Evolutionary conservation across 2,113 vertebrate species (phyloP), one percentile per base, ranked within the genome.

Genomic region (Taxidea taxus): DNA sequence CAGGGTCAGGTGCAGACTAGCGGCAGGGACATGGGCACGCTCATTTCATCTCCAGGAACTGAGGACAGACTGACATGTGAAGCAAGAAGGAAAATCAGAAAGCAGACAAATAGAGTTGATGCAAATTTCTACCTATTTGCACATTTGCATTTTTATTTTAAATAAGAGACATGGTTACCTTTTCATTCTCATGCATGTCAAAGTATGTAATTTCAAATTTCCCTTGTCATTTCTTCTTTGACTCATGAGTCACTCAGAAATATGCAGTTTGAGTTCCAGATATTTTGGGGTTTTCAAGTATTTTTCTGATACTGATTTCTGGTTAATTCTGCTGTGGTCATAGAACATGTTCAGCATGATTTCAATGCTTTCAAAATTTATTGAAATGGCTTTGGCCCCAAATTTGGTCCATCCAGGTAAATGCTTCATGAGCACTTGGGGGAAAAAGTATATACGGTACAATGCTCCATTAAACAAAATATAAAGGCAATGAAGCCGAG

Each of bases 21-120:
- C 10, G 7, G 44, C 70, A 56, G 37, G 8, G 21, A 29, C 15
- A 14, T 0, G 1, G n/a, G 14, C 18, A 10, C 0, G 0, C 25
- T 9, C 27, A 8, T n/a, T 7, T 29, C 14, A 7, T 2, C 42
- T 77, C 20, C n/a, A 39, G 49, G 42, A 18, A 18, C 27, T 5
- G 16, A 2, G 6, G n/a, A 1, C 4, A 18, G 39, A 8, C 49
- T 2, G 3, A 9, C 4, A 9, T 2, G 4, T 0, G 54, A 16
- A 47, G 7, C 25, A 15, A 31, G 37, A 1, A 6, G 34, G 20
- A 56, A 51, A 64, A 0, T 66, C 72, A 87, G 31, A 56, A 14
- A 0, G 13, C n/a, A 23, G 60, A 37, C 29, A 25, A 11, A 29
- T 0, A 29, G 39, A 34, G 47, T 0, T 18, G 44, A 64, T 8